Evolutionary conservation across 92 coral and sea anemone genomes (phyloP).

Genomic region (Galaxea fascicularis): DNA sequence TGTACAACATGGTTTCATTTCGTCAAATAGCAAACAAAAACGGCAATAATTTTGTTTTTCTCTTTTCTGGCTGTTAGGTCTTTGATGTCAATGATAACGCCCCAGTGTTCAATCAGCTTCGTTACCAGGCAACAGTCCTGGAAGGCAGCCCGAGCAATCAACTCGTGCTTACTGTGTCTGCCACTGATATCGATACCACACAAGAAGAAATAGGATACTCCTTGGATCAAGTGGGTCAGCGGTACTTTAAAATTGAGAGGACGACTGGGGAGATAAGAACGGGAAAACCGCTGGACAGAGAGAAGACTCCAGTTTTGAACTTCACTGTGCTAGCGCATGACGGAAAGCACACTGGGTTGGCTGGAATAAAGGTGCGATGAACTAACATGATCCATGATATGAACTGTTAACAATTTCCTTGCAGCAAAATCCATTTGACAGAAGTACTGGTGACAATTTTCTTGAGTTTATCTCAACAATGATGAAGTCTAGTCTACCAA

Average conservation of each 20-base stretch:
- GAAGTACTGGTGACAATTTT: too few relatives aligned
- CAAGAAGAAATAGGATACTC: constrained; percentile 63
- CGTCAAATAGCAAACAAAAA: neutral
- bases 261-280: constrained; percentile 77
- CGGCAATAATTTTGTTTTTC: neutral
- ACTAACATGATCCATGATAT: too few relatives aligned
- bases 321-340: constrained; percentile 80
- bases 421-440: too few relatives aligned
- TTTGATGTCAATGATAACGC: constrained; percentile 85
- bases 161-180: constrained; percentile 70
- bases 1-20: too few relatives aligned
- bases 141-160: constrained; percentile 70
- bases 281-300: constrained; percentile 74
- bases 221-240: constrained; percentile 64
- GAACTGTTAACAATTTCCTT: too few relatives aligned
- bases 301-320: constrained; percentile 66
- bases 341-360: constrained; percentile 62
- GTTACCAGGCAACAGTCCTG: constrained; percentile 66
- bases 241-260: constrained; percentile 75
- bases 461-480: too few relatives aligned
- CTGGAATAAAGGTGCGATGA: constrained; percentile 75
- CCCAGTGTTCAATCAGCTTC: constrained; percentile 73
- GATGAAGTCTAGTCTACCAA: too few relatives aligned
- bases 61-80: constrained; percentile 60
- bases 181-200: constrained; percentile 75